Base-by-base conservation (phyloP, 1,140 invertebrate genomes). In the Drosophila setifemur region DNA sequence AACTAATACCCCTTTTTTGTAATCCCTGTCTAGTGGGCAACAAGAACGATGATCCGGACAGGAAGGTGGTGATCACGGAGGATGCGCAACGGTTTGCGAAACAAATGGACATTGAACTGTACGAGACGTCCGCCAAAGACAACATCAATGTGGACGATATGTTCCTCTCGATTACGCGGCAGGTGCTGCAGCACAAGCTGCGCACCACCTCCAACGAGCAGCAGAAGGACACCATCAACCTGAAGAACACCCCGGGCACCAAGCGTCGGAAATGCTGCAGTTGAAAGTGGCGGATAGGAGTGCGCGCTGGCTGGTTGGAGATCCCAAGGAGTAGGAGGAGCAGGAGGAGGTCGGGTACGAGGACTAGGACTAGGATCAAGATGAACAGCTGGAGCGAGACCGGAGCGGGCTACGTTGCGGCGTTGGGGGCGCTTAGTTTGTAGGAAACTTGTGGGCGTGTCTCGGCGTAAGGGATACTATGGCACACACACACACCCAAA, bases 121-220 rank as follows among this genome's bases (percentile, higher is more conserved):
- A 98, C 92, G 98, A 99, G 92, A 99, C 98, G 73, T 99, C 97
- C 90, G 98, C 98, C 89, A 99, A 99, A 93, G 97, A 99, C 90
- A 99, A 99, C 91, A 95, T 98, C 75, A 99, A 99, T 93, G 98
- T 99, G 47, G 98, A 99, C 93, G 97, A 99, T 93, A 95, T 96
- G 93, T 93, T 94, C 88, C 90, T 93, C 93, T 96, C 93, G 85
- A 93, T 95, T 66, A 94, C 94, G 67, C 91, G 93, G 91, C 93
- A 93, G 91, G 92, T 93, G 49, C 57, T 90, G 9, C 67, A 86
- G 26, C 89, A 90, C 44, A 90, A 91, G 73, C 73, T 90, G 58
- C 83, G 88, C 53, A 76, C 64, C 53, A 74, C 75, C 21, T 72
- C 83, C 52, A 85, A 90, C 23, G 88, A 88, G 45, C 93, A 94